Percentiles rank a stretch among this genome's conserved stretches.
Evolutionary conservation across 2,113 vertebrate genomes (phyloP).

Genomic region (Tupaia chinensis): DNA sequence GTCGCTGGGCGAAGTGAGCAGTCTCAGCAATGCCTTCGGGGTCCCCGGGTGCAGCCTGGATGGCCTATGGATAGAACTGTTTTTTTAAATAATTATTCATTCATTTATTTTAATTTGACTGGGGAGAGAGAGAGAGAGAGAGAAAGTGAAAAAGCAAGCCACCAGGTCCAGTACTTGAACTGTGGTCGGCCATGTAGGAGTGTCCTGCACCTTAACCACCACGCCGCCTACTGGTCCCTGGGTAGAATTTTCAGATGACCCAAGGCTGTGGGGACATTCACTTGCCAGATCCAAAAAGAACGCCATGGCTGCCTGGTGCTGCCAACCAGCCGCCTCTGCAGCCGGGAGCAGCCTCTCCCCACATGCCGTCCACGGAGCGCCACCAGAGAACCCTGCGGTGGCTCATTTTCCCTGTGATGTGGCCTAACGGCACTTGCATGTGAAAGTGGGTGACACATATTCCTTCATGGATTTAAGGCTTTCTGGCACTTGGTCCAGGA

Average conservation of each 20-base stretch:
- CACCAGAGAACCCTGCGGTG: fast-evolving
- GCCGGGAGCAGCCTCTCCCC: fast-evolving
- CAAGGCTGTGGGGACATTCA: fast-evolving
- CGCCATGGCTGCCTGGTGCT: fast-evolving
- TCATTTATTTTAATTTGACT: too few relatives aligned
- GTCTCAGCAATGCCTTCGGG: fast-evolving
- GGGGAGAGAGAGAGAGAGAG: too few relatives aligned
- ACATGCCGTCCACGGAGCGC: fast-evolving
- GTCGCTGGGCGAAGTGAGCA: fast-evolving
- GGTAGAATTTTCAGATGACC: background rate
- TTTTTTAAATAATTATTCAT: too few relatives aligned
- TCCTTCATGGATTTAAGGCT: background rate
- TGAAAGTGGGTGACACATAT: fast-evolving
- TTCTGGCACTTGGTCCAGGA: background rate
- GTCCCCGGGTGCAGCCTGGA: fast-evolving
- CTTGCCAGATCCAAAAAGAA: background rate
- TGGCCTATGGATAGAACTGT: fast-evolving
- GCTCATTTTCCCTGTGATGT: fast-evolving
- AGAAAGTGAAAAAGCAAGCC: too few relatives aligned
- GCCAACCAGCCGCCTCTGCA: background rate
- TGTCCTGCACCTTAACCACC: too few relatives aligned
- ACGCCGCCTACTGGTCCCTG: too few relatives aligned
- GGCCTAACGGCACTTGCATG: too few relatives aligned
- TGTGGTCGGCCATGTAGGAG: too few relatives aligned
- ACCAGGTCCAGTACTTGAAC: too few relatives aligned